These are phyloP conservation scores for Danaus melanippus DNA, from an alignment of 1,140 invertebrate genomes.

Conservation along the genomic window DNA sequence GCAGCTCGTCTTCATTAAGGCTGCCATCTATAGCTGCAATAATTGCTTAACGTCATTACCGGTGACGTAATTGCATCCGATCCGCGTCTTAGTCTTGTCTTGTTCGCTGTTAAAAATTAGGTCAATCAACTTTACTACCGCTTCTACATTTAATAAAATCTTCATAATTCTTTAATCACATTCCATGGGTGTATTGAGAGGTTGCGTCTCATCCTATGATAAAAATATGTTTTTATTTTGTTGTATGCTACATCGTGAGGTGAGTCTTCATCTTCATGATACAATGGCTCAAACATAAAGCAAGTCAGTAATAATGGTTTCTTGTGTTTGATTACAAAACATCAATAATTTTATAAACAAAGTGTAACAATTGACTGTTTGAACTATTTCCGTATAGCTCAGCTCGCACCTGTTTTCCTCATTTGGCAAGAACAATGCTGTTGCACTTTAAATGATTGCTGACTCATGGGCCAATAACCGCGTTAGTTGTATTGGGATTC, in stretches of 20 bases:
- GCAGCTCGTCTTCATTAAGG: conserved; percentile 4
- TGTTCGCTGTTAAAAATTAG: conserved; percentile 4
- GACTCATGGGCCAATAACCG: conserved; percentile 12
- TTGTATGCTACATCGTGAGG: no score
- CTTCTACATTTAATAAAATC: no score
- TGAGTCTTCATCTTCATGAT: no score
- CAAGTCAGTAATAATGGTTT: no score
- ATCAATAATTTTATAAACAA: neutral
- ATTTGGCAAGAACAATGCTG: conserved; percentile 25
- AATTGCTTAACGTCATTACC: conserved; percentile 17
- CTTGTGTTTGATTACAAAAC: no score
- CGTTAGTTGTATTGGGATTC: no score
- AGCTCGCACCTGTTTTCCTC: conserved; percentile 25
- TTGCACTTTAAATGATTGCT: conserved; percentile 9
- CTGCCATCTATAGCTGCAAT: conserved; percentile 15
- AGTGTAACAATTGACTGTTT: conserved; percentile 1
- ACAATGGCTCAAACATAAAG: no score
- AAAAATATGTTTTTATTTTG: no score
- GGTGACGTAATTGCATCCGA: conserved; percentile 13
- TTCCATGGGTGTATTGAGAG: no score
- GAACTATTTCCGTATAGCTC: conserved; percentile 5
- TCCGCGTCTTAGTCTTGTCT: conserved; percentile 6
- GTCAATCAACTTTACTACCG: no score
- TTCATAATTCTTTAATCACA: no score
- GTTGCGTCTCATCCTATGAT: no score